Evolutionary conservation across 1,140 invertebrate species (phyloP).

Genomic region (Tribolium castaneum): DNA sequence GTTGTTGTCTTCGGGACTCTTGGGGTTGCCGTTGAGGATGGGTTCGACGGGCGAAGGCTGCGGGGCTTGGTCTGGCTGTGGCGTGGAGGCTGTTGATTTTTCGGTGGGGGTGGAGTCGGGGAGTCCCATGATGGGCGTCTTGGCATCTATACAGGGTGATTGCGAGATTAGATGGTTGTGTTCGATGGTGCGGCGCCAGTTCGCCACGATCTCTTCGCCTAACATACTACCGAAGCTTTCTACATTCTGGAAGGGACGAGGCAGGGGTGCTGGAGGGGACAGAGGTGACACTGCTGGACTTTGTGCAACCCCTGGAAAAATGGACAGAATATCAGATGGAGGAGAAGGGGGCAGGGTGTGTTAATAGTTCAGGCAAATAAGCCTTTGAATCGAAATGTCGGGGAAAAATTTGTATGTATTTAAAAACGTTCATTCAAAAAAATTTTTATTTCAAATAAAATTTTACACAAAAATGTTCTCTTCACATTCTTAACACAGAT

Average conservation of each 20-base stretch:
- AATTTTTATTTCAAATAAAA: no score
- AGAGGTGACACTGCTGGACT: slow-evolving; percentile 58
- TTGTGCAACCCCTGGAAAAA: slow-evolving; percentile 61
- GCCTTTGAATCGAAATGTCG: no score
- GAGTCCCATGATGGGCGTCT: slow-evolving; percentile 46
- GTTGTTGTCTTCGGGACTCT: slow-evolving; percentile 71
- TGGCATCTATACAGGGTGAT: slow-evolving; percentile 54
- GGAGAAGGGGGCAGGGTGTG: slow-evolving; percentile 59
- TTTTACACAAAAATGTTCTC: no score
- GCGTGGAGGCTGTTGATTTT: slow-evolving; percentile 61
- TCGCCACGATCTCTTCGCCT: slow-evolving; percentile 82
- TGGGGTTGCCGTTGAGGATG: slow-evolving; percentile 63
- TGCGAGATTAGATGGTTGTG: slow-evolving; percentile 52
- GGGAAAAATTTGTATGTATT: no score
- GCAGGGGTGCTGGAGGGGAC: slow-evolving; percentile 64
- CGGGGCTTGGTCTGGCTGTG: slow-evolving; percentile 55
- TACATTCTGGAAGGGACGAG: slow-evolving; percentile 74
- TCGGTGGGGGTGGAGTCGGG: slow-evolving; percentile 55
- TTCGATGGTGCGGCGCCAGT: slow-evolving; percentile 80
- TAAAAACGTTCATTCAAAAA: no score
- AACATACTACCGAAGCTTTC: slow-evolving; percentile 77
- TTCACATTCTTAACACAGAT: no score
- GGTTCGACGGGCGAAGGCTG: slow-evolving; percentile 54
- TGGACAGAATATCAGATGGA: slow-evolving; percentile 50
- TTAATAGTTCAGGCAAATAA: no score